A percentile compares a stretch with the other conserved stretches of the same genome.
Evolutionary conservation across 2,113 vertebrate genomes (phyloP).

Genomic region (Hippolais icterina): DNA sequence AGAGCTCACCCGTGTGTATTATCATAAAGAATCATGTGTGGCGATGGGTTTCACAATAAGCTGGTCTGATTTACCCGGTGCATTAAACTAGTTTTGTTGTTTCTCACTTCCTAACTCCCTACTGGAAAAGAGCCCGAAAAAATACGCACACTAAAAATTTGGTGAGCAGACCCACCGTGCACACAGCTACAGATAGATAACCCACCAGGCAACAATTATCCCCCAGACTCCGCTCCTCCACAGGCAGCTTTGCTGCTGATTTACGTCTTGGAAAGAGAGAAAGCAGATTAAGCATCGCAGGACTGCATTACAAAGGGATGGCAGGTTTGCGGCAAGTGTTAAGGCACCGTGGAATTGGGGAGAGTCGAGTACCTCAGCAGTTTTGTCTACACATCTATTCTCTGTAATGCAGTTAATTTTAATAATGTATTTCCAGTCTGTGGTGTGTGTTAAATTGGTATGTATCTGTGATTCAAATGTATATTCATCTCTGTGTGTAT

Average conservation of each 20-base stretch:
- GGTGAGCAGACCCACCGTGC: not conserved
- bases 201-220: not conserved
- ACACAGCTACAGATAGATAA: not conserved
- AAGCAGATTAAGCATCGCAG: not conserved
- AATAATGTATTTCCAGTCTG: not conserved
- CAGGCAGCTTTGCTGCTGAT: not conserved
- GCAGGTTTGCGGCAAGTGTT: not conserved
- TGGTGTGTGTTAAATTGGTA: not conserved
- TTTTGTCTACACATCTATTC: not conserved
- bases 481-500: not conserved
- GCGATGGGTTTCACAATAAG: conserved; percentile 44
- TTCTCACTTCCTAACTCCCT: not conserved
- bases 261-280: not conserved
- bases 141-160: rapidly evolving
- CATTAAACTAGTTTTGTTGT: not conserved
- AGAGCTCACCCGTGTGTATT: not conserved
- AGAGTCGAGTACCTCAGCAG: not conserved
- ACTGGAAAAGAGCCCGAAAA: not conserved
- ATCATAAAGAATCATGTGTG: not conserved
- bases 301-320: not conserved
- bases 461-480: not conserved
- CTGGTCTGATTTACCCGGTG: conserved; percentile 1
- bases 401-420: conserved; percentile 4
- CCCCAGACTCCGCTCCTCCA: not conserved
- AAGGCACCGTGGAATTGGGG: not conserved